These are phyloP conservation scores for Nettapus auritus DNA, from an alignment of 2,113 vertebrate species.

Conservation along the genomic window DNA sequence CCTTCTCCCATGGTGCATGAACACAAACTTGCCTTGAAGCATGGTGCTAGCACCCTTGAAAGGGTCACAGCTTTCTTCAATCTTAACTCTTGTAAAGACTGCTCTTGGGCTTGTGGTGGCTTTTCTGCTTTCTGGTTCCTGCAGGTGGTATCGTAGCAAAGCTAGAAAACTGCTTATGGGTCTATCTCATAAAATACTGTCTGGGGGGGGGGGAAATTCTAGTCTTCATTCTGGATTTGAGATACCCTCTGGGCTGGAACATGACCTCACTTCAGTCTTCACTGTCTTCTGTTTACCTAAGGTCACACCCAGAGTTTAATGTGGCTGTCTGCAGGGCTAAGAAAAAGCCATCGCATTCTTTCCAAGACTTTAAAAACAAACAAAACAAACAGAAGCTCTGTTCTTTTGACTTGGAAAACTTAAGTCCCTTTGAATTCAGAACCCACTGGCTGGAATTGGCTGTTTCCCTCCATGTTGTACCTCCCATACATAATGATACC, in stretches of 20 bases:
- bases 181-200: not conserved
- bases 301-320: constrained; percentile 21
- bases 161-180: not conserved
- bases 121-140: not conserved
- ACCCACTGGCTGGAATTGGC: constrained; percentile 23
- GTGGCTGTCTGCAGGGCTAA: constrained; percentile 36
- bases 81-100: not conserved
- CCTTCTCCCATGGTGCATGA: constrained; percentile 24
- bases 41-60: constrained; percentile 37
- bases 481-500: constrained; percentile 20
- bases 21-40: constrained; percentile 28
- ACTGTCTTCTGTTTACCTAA: constrained; percentile 12
- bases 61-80: not conserved
- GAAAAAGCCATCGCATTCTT: constrained; percentile 21
- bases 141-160: not conserved
- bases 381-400: constrained; percentile 24
- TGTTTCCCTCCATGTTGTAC: constrained; percentile 1
- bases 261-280: not conserved
- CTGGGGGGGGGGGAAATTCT: not conserved
- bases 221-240: not conserved
- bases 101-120: not conserved
- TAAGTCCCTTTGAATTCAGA: constrained; percentile 35
- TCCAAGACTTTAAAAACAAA: constrained; percentile 29
- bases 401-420: constrained; percentile 26
- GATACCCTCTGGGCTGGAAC: not conserved